Evolutionary conservation across 2,888 invertebrate species (phyloP), one percentile per base, ranked within the genome.

Genomic region (Biston stratarius): DNA sequence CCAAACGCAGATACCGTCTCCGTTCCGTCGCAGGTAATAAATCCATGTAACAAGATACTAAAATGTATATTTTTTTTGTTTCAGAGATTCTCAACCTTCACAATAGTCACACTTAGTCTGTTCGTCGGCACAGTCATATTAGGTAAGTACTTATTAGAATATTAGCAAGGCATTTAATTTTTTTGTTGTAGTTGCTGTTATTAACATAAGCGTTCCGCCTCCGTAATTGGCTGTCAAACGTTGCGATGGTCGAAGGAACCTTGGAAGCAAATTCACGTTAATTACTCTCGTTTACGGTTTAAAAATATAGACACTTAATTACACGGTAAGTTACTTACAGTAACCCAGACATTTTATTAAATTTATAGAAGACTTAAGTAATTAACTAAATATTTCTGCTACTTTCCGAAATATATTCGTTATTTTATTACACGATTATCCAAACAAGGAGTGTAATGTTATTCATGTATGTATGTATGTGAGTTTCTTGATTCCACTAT

Each of bases 91-190:
- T 96, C 98, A 82, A 98, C 98, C 78, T 98, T 98, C 94, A 96
- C 97, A 78, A 97, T 97, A 81, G 98, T 98, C 83, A 97, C 98
- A 77, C 95, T 98, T 82, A 98, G 98, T 88, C 95, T 99, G 74
- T 97, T 98, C 90, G 97, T 98, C 79, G 99, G 99, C 87, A 97
- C 98, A 83, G 97, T 97, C 81, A 98, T 99, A 86, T 95, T 98
- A 94, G 97, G 98, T 98, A 94, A 96, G 97, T 94, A 70, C 2
- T 51, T 51, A 69, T 61, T 69, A 47, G 48, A 71, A 64, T 74
- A 73, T 74, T 70, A 57, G 74, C 67, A 69, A 65, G 49, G 53
- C 65, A 53, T 63, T 59, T 67, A 62, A 33, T 62, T 69, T 62
- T 55, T 63, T 59, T 55, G 51, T 58, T 24, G 38, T 38, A 24